Evolutionary conservation across 2,888 invertebrate genomes (phyloP), one percentile per base, ranked within the genome.

Genomic region (Craniophora ligustri): DNA sequence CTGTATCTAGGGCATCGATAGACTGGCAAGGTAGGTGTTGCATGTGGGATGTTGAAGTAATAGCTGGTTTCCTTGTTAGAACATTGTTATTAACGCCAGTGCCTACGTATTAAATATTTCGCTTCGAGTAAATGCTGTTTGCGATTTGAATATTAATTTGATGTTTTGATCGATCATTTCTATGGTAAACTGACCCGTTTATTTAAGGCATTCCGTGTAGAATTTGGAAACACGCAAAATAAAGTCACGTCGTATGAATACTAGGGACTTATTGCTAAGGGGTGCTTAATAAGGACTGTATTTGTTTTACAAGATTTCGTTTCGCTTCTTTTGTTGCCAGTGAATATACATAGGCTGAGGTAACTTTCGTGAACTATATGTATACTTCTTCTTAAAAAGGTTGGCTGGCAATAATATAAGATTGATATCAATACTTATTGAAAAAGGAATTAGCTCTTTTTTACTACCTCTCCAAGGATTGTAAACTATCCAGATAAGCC

Each of bases 1-100:
- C 13, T 6, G 69, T 78, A 88, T 85, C 81, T 89, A 86, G 87
- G 87, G 76, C 85, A 76, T 75, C 71, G 70, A 61, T 73, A 74
- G 69, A 75, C 67, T 59, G 8, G 61, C 64, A 72, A n/a, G 76
- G 84, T 84, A 78, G 79, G 79, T 75, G 75, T 74, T 67, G 50
- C 42, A 58, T 56, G 82, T 82, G 75, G 83, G 79, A 80, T 65
- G 80, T 61, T 45, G 72, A 68, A 53, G 70, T 73, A 79, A 77
- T 77, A 63, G 66, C 67, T 67, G 62, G 66, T 80, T 81, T 81
- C 78, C 83, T 78, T 68, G 58, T 71, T 75, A 57, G 31, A 48
- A 48, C 48, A 44, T 45, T 45, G 40, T 8, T 35, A 26, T 35
- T 45, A 45, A n/a, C 34, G 35, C 26, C 11, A 5, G n/a, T n/a